phyloP scores from a whole-genome alignment of 2,797 vertebrate genomes.

The Oreochromis grahami region DNA sequence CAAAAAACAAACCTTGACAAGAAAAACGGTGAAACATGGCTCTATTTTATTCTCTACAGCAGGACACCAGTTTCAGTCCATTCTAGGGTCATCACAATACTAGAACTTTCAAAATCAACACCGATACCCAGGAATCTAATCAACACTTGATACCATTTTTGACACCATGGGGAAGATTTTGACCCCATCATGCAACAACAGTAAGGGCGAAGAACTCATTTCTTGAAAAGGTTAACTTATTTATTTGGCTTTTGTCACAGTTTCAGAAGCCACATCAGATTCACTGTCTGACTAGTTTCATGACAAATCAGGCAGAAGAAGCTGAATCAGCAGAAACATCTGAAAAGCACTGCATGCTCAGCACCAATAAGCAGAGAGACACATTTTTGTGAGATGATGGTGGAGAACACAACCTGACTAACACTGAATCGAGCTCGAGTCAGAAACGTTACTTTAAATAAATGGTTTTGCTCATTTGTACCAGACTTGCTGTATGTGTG shows the following conservation, averaged over 20 bases:
- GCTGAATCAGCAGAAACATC: not conserved
- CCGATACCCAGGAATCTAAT: fast-evolving
- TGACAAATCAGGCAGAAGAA: not conserved
- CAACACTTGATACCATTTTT: not conserved
- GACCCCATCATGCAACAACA: not conserved
- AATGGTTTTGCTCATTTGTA: not conserved
- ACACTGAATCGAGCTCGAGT: not conserved
- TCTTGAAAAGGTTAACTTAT: not conserved
- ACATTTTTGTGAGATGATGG: not conserved
- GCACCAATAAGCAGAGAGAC: not conserved
- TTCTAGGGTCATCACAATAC: not conserved
- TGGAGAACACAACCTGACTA: not conserved
- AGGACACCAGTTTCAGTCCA: not conserved
- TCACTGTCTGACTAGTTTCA: not conserved
- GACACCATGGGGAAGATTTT: not conserved
- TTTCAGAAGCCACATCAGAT: not conserved
- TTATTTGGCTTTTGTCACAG: not conserved
- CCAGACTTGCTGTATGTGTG: not conserved
- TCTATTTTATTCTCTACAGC: not conserved
- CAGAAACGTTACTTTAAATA: fast-evolving
- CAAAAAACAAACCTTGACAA: not conserved
- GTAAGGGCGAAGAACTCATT: fast-evolving
- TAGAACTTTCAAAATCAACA: not conserved
- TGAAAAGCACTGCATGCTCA: not conserved
- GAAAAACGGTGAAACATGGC: not conserved